Conservation (phyloP, 2,797 vertebrate genomes). For the Crenuchus spilurus region DNA sequence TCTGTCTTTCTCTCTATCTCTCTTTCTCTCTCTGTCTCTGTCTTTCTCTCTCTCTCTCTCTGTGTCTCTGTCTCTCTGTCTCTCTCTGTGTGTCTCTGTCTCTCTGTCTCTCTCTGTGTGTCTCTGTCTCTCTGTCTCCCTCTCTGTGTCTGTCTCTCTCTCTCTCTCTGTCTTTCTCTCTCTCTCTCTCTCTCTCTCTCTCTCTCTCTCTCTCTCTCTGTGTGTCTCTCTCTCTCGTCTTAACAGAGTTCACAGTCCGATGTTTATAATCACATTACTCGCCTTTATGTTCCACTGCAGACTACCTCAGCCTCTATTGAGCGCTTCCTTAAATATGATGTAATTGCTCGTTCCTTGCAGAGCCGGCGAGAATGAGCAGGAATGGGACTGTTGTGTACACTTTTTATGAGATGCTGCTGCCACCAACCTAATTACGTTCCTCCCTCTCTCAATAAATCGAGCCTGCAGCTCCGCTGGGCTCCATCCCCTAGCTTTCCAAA, state of each 20-base stretch:
- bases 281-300: conserved; percentile 2
- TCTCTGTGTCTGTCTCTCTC: too few species aligned
- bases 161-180: too few species aligned
- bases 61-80: too few species aligned
- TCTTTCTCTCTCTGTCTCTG: too few species aligned
- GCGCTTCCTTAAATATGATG: conserved; percentile 19
- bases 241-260: background rate
- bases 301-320: background rate
- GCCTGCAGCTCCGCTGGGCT: background rate
- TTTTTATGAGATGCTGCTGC: conserved; percentile 37
- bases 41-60: too few species aligned
- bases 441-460: conserved; percentile 34
- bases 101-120: background rate
- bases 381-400: conserved; percentile 12
- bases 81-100: too few species aligned
- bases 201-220: background rate
- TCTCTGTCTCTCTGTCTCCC: too few species aligned
- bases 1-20: too few species aligned
- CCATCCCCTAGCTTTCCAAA: conserved; percentile 27
- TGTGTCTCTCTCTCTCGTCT: conserved; percentile 1
- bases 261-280: conserved; percentile 36
- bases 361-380: conserved; percentile 13
- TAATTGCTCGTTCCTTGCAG: conserved; percentile 35
- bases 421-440: conserved; percentile 49
- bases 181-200: background rate